These are phyloP conservation scores for Brachyhypopomus occidentalis DNA, from an alignment of 2,113 vertebrate genomes.

Conservation along the genomic window DNA sequence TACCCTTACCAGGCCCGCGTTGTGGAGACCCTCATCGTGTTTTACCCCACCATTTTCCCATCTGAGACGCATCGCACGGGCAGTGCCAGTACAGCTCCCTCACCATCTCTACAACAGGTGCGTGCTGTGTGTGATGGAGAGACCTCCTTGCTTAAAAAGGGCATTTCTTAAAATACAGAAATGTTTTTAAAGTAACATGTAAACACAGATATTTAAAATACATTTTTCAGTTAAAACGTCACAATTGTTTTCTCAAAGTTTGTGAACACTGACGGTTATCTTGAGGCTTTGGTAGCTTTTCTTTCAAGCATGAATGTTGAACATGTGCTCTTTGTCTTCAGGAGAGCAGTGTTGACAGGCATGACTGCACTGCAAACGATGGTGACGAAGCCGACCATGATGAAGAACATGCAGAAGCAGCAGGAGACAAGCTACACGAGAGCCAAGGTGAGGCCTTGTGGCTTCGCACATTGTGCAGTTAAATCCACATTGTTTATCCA, in stretches of 20 bases:
- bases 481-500: not conserved
- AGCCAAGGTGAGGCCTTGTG: conserved; percentile 60
- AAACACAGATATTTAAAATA: too few species aligned
- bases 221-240: too few species aligned
- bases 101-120: conserved; percentile 60
- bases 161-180: too few species aligned
- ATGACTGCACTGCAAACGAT: conserved; percentile 48
- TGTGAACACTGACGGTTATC: too few species aligned
- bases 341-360: conserved; percentile 49
- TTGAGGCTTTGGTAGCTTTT: too few species aligned
- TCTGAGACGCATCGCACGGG: conserved; percentile 54
- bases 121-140: not conserved
- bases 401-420: conserved; percentile 58
- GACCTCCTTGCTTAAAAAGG: not conserved
- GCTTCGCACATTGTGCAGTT: too few species aligned
- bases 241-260: too few species aligned
- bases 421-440: conserved; percentile 66
- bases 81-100: conserved; percentile 36
- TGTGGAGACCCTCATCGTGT: conserved; percentile 87
- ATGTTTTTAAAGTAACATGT: too few species aligned
- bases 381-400: conserved; percentile 57
- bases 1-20: conserved; percentile 95
- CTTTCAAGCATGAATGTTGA: not conserved
- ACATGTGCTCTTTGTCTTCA: conserved; percentile 47
- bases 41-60: conserved; percentile 82